Percentiles rank a stretch among this genome's conserved stretches.
phyloP scores from a whole-genome alignment of 2,888 invertebrate genomes.

The Actias luna region DNA sequence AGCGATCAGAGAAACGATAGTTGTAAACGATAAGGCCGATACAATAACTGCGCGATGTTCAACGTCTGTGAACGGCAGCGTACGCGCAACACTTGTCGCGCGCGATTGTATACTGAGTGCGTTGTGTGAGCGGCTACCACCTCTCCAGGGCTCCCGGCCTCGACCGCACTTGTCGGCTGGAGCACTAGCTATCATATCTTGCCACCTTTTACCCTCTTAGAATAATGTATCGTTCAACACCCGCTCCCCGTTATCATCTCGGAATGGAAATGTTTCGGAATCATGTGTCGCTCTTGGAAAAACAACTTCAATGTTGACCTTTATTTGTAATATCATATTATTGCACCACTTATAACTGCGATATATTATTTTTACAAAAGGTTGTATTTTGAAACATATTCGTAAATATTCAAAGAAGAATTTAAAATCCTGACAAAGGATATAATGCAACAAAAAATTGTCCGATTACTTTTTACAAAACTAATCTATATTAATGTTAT shows the following conservation, averaged over 20 bases:
- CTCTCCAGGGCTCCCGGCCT: constrained; percentile 73
- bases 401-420: too few relatives aligned
- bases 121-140: constrained; percentile 62
- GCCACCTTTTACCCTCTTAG: constrained; percentile 70
- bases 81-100: constrained; percentile 75
- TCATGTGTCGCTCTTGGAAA: constrained; percentile 13
- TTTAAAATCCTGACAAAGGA: too few relatives aligned
- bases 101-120: constrained; percentile 73
- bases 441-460: constrained; percentile 43
- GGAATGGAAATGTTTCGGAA: constrained; percentile 38
- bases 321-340: neutral
- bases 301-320: constrained; percentile 4
- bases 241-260: constrained; percentile 59
- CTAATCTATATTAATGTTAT: too few relatives aligned
- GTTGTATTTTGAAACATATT: too few relatives aligned
- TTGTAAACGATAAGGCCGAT: constrained; percentile 63
- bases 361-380: neutral
- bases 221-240: constrained; percentile 66
- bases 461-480: constrained; percentile 31
- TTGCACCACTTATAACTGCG: neutral
- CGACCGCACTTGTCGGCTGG: constrained; percentile 57
- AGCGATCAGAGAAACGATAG: constrained; percentile 46
- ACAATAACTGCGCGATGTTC: constrained; percentile 47
- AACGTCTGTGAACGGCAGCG: constrained; percentile 60
- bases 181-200: constrained; percentile 67